Evolutionary conservation across 2,888 invertebrate species (phyloP).

Genomic region (Rhimphoctona megacephalus): DNA sequence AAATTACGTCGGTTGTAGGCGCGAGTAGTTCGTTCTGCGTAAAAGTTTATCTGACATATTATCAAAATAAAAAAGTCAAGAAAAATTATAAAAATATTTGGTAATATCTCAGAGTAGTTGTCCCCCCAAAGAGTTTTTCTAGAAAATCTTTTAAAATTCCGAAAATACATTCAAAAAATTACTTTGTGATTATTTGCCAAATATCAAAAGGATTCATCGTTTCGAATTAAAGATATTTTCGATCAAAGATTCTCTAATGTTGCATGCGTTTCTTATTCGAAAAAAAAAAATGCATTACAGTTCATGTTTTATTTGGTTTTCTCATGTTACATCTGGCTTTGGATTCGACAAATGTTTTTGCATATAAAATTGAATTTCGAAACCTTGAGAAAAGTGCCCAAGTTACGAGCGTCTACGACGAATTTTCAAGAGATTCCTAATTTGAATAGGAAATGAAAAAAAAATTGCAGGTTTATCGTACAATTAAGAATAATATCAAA

Average conservation of each 20-base stretch:
- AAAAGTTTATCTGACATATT: neutral
- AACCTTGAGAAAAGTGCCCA: too few relatives aligned
- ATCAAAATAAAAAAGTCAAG: neutral
- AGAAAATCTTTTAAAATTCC: too few relatives aligned
- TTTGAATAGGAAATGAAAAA: neutral
- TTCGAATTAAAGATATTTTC: neutral
- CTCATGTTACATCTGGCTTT: too few relatives aligned
- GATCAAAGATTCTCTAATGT: neutral
- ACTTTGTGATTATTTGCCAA: neutral
- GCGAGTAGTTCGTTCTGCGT: neutral
- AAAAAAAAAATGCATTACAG: too few relatives aligned
- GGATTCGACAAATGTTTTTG: too few relatives aligned
- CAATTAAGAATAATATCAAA: neutral
- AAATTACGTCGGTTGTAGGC: neutral
- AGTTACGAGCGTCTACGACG: too few relatives aligned
- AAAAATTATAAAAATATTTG: neutral
- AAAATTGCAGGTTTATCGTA: neutral
- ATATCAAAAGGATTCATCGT: neutral
- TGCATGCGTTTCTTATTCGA: too few relatives aligned
- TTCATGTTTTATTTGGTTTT: too few relatives aligned
- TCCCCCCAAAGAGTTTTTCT: too few relatives aligned
- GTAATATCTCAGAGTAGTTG: too few relatives aligned
- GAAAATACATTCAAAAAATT: neutral
- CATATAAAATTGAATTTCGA: too few relatives aligned
- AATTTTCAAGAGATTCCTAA: neutral